Percentiles rank a stretch among this genome's conserved stretches.
These are phyloP conservation scores for Listronotus bonariensis DNA, from an alignment of 1,140 invertebrate species.

Conservation along the genomic window DNA sequence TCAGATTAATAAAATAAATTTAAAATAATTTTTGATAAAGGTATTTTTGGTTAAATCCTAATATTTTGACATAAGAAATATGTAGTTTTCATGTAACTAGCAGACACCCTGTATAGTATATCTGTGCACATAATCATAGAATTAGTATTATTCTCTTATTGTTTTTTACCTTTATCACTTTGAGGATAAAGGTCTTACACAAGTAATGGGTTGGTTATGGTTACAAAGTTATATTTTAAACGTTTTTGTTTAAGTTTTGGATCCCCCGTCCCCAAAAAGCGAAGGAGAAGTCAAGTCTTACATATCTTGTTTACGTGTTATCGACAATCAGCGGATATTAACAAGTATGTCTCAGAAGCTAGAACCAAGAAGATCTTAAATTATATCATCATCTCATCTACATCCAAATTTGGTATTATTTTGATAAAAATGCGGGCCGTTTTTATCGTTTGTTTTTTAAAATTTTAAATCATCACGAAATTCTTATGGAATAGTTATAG, in stretches of 20 bases:
- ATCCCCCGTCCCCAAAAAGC: constrained; percentile 70
- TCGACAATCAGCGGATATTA: constrained; percentile 78
- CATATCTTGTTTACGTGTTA: constrained; percentile 71
- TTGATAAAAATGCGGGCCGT: constrained; percentile 29
- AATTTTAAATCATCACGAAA: not conserved
- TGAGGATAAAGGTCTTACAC: too few species aligned
- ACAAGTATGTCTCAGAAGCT: constrained; percentile 75
- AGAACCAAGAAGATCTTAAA: constrained; percentile 63
- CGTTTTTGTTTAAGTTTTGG: constrained; percentile 59
- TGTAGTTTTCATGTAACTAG: too few species aligned
- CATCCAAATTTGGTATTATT: not conserved
- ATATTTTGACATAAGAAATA: too few species aligned
- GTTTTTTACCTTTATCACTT: too few species aligned
- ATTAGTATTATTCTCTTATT: too few species aligned
- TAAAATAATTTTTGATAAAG: too few species aligned
- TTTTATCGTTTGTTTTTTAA: constrained; percentile 5
- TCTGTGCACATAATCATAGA: too few species aligned
- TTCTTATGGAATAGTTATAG: not conserved
- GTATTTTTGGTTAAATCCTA: too few species aligned
- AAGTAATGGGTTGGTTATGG: too few species aligned
- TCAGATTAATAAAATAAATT: too few species aligned
- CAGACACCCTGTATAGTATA: too few species aligned
- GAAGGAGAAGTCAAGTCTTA: constrained; percentile 68
- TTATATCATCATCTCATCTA: not conserved
- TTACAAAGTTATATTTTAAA: not conserved